Base-by-base conservation (phyloP, 1,140 invertebrate species). In the Oncopeltus fasciatus region DNA sequence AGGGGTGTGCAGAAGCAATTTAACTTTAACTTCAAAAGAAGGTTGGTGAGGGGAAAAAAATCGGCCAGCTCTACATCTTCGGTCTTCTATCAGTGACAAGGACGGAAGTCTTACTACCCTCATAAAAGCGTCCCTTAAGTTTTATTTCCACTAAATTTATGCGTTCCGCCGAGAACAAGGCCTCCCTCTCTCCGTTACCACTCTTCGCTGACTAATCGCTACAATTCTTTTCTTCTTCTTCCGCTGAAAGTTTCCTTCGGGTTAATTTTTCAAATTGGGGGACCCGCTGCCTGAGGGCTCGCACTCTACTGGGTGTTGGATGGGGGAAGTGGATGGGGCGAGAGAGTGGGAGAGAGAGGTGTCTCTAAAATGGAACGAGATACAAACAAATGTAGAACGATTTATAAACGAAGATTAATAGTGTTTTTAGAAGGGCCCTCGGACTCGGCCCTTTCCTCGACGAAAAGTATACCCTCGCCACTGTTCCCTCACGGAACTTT, bases 351-450 rank as follows among this genome's bases (percentile, higher is more conserved):
- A 9, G 44, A 12, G 44, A 20, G 18, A 26, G 49, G 49, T 53
- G 49, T 53, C 49, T 26, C 49, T 53, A 27, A 20, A 53, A 53
- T 26, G 49, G 49, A 53, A 53, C 49, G 49, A 53, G 49, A 53
- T 53, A 53, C 49, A 9, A 53, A 53, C 49, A 53, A 53, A 53
- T 53, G 49, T 53, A 53, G 49, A 53, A 24, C 49, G 20, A 53
- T 53, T 53, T 53, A 53, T 53, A 53, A 53, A 53, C 49, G 49
- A 53, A 53, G 49, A 53, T 53, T 53, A 53, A 53, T 53, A 53
- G 49, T 26, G 49, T 53, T 49, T 24, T 53, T 53, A 53, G 49
- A 24, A 12, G 14, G 49, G 49, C 21, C 20, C n/a, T 53, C 49
- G 18, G 49, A 53, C 49, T 16, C 21, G 24, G 14, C 49, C 21